A percentile compares a stretch with the other conserved stretches of the same genome.
Conservation (phyloP, 2,888 invertebrate genomes). For the Caenorhabditis imperialis region DNA sequence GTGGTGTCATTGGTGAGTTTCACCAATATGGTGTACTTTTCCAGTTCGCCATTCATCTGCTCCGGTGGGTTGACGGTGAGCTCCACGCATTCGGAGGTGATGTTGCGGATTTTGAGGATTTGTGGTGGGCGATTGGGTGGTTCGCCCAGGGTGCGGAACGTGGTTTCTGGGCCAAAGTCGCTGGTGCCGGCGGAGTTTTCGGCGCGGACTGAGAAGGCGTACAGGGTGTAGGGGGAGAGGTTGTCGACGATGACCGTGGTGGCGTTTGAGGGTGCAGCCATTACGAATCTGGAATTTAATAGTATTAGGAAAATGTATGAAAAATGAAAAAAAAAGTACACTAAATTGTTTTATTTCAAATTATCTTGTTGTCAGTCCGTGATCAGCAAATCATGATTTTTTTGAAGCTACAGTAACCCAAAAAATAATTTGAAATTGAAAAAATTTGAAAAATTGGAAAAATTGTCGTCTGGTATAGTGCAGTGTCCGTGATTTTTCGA, state of each 20-base stretch:
- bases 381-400: too few relatives aligned
- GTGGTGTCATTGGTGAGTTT: constrained; percentile 31
- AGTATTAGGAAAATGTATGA: too few relatives aligned
- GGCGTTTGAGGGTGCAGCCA: constrained; percentile 68
- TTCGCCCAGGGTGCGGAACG: constrained; percentile 70
- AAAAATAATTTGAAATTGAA: too few relatives aligned
- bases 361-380: background rate
- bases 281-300: constrained; percentile 62
- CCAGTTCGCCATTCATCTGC: constrained; percentile 60
- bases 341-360: background rate
- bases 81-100: constrained; percentile 68
- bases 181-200: constrained; percentile 75
- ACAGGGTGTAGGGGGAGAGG: constrained; percentile 62
- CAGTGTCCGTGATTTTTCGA: too few relatives aligned
- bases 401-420: too few relatives aligned
- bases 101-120: constrained; percentile 65
- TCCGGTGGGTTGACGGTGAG: constrained; percentile 55
- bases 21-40: constrained; percentile 33
- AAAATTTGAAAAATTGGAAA: too few relatives aligned
- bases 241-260: constrained; percentile 70
- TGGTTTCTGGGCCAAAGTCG: constrained; percentile 72
- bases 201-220: constrained; percentile 69
- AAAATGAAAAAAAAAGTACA: background rate
- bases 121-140: constrained; percentile 66
- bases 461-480: too few relatives aligned